Evolutionary conservation across 1,140 invertebrate species (phyloP).

Genomic region (Copidosoma floridanum): DNA sequence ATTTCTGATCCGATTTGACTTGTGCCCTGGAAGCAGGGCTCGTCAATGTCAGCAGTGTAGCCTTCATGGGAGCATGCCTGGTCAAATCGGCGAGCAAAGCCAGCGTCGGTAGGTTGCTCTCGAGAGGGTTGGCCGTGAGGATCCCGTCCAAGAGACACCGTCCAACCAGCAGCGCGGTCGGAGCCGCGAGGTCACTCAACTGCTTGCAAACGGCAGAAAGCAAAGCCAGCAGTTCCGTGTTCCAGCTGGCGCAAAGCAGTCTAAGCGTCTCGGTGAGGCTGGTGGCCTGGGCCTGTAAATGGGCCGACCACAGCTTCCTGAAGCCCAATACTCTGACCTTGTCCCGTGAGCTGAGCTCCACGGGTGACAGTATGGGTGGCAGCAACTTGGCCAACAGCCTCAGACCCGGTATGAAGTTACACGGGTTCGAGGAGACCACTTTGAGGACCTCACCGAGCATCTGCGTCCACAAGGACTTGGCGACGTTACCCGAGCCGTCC

Average conservation of each 20-base stretch:
- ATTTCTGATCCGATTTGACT: slow-evolving; percentile 71
- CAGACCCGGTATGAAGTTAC: slow-evolving; percentile 83
- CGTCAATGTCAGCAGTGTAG: slow-evolving; percentile 68
- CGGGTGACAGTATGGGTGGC: slow-evolving; percentile 74
- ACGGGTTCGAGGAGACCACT: slow-evolving; percentile 73
- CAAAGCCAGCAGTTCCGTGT: slow-evolving; percentile 74
- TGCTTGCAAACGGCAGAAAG: slow-evolving; percentile 85
- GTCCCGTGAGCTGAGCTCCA: slow-evolving; percentile 67
- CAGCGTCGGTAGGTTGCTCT: slow-evolving; percentile 60
- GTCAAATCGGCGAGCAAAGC: slow-evolving; percentile 79
- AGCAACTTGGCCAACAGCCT: slow-evolving; percentile 81
- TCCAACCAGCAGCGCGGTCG: slow-evolving; percentile 80
- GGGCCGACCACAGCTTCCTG: slow-evolving; percentile 89
- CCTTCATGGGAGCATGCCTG: slow-evolving; percentile 75
- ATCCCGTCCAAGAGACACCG: slow-evolving; percentile 74
- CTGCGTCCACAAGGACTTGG: slow-evolving; percentile 85
- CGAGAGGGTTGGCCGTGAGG: slow-evolving; percentile 53
- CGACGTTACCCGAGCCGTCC: slow-evolving; percentile 71
- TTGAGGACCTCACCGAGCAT: slow-evolving; percentile 84
- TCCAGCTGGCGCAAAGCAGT: slow-evolving; percentile 72
- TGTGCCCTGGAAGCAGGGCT: slow-evolving; percentile 53
- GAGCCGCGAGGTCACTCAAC: slow-evolving; percentile 84
- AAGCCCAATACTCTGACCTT: slow-evolving; percentile 70
- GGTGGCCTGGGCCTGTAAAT: slow-evolving; percentile 78
- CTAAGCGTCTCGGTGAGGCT: slow-evolving; percentile 76